Evolutionary conservation across 2,888 invertebrate genomes (phyloP).

Genomic region (Leptodirus hochenwartii): DNA sequence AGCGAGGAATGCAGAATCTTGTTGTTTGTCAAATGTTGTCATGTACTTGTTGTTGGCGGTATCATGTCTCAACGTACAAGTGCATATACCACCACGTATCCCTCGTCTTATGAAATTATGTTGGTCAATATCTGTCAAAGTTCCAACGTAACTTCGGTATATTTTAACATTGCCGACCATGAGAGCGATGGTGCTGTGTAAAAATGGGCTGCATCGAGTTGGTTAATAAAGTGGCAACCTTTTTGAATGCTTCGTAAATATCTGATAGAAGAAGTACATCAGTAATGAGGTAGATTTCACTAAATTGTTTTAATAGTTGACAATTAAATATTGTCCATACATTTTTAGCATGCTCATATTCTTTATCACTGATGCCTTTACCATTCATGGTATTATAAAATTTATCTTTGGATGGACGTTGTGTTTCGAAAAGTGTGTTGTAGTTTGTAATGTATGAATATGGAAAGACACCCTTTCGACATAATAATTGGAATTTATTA

Average conservation of each 20-base stretch:
- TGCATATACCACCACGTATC: constrained; percentile 18
- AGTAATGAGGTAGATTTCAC: no score
- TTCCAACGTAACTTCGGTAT: constrained; percentile 16
- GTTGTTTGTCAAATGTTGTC: constrained; percentile 14
- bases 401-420: no score
- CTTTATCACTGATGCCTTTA: no score
- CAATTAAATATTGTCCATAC: no score
- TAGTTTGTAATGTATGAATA: no score
- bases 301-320: no score
- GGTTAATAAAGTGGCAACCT: background rate
- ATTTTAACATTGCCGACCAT: constrained; percentile 14
- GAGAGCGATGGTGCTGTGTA: constrained; percentile 4
- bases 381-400: no score
- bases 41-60: constrained; percentile 18
- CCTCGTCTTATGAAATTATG: constrained; percentile 15
- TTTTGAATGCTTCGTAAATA: constrained; percentile 3
- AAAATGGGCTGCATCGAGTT: constrained; percentile 4
- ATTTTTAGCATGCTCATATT: no score
- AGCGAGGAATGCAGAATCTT: constrained; percentile 12
- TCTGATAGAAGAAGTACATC: no score
- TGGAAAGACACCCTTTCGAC: no score
- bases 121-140: constrained; percentile 18
- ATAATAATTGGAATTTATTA: no score
- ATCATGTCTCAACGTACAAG: constrained; percentile 16
- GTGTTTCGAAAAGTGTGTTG: no score